Conservation (phyloP, 2,888 invertebrate species). For the Drosophila multiciliata region DNA sequence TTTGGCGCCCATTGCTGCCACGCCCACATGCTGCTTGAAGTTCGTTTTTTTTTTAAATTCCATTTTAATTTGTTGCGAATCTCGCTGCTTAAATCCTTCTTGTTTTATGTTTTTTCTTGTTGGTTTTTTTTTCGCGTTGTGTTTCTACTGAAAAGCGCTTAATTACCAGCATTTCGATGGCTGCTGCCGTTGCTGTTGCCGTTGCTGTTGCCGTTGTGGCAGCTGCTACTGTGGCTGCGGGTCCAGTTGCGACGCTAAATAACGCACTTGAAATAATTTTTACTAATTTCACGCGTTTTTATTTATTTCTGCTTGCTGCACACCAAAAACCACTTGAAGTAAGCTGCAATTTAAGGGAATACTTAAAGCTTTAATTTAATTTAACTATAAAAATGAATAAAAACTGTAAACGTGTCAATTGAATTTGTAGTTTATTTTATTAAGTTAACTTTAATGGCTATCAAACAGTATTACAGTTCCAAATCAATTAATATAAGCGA, state of each 20-base stretch:
- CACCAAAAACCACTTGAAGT: background rate
- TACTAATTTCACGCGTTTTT: slow-evolving; percentile 43
- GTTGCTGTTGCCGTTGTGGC: background rate
- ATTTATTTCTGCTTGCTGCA: background rate
- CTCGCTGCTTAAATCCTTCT: slow-evolving; percentile 28
- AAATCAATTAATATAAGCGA: background rate
- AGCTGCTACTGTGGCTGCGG: slow-evolving; percentile 26
- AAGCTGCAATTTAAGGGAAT: background rate
- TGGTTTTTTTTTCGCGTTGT: slow-evolving; percentile 9
- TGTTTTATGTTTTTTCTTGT: slow-evolving; percentile 3
- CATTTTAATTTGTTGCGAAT: slow-evolving; percentile 70
- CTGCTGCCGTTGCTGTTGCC: slow-evolving; percentile 18
- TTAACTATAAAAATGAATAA: background rate
- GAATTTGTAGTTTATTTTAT: slow-evolving; percentile 10
- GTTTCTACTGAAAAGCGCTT: slow-evolving; percentile 50
- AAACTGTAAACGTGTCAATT: slow-evolving; percentile 5
- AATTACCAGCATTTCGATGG: slow-evolving; percentile 73
- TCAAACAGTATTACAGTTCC: background rate
- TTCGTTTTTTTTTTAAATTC: slow-evolving; percentile 51
- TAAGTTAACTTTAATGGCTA: background rate
- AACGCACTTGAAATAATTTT: slow-evolving; percentile 59
- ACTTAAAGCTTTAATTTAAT: background rate
- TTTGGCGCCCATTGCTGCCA: slow-evolving; percentile 39
- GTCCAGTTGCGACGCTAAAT: slow-evolving; percentile 15
- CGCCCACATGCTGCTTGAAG: slow-evolving; percentile 37